Conservation (phyloP, 2,113 vertebrate species). For the Notarius lentiginosus region DNA sequence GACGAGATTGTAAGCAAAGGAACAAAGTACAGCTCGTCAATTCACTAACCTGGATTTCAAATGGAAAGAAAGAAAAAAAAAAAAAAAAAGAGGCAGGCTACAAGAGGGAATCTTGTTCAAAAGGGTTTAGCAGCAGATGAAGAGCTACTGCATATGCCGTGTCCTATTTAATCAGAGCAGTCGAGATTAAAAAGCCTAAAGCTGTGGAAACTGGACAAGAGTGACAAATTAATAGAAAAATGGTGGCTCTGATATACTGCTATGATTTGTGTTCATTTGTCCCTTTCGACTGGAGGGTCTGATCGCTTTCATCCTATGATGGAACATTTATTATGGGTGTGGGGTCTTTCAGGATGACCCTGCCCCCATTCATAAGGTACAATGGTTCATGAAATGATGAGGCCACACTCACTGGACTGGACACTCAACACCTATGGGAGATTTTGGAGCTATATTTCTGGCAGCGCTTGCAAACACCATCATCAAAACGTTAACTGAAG, state of each 20-base stretch:
- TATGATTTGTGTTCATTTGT: neutral
- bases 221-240: neutral
- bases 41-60: slow-evolving; percentile 43
- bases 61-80: neutral
- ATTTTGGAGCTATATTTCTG: too few species aligned
- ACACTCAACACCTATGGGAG: neutral
- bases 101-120: slow-evolving; percentile 49
- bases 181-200: slow-evolving; percentile 45
- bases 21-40: neutral
- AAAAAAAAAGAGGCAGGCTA: neutral
- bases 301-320: neutral
- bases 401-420: neutral
- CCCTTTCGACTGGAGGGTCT: neutral
- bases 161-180: slow-evolving; percentile 42
- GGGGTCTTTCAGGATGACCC: neutral
- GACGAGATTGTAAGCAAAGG: neutral
- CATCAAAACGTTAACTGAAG: neutral
- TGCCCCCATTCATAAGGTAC: neutral
- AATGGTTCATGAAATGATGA: neutral
- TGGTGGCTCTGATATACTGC: neutral
- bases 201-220: slow-evolving; percentile 13
- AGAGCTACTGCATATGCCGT: slow-evolving; percentile 7
- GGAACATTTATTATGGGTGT: neutral
- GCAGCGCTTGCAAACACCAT: neutral
- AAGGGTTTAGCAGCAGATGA: slow-evolving; percentile 44